phyloP scores from a whole-genome alignment of 2,797 vertebrate species.

The Ficedula albicollis region DNA sequence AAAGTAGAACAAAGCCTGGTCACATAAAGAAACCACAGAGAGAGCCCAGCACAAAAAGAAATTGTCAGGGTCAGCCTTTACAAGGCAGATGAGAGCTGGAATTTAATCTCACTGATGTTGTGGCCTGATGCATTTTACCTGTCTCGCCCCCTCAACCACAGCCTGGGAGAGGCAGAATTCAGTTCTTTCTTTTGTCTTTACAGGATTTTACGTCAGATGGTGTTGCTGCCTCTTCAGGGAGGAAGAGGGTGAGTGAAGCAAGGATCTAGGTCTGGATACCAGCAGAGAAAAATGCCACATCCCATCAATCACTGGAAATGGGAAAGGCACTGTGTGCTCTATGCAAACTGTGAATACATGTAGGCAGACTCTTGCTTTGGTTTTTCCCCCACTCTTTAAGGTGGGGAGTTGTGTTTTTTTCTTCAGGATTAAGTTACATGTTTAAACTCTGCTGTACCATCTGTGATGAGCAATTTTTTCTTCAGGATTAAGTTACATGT shows the following conservation, averaged over 20 bases:
- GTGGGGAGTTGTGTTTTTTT: background rate
- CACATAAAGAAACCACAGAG: background rate
- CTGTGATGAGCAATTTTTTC: background rate
- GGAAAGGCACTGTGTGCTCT: background rate
- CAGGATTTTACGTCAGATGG: background rate
- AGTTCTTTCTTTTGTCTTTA: background rate
- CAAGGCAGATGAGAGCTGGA: background rate
- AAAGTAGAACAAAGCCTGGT: background rate
- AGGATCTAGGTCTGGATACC: background rate
- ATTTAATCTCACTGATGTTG: background rate
- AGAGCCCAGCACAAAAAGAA: background rate
- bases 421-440: background rate
- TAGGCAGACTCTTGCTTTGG: background rate
- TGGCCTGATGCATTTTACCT: constrained; percentile 32
- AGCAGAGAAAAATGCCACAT: background rate
- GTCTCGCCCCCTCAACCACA: constrained; percentile 19
- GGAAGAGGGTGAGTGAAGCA: background rate
- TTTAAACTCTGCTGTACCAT: background rate
- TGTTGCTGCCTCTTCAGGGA: background rate
- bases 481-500: background rate
- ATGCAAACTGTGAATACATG: background rate
- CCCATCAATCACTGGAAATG: background rate
- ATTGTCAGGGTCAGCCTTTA: background rate
- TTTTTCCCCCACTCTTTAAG: rapidly evolving
- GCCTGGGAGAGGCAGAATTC: background rate